Evolutionary conservation across 2,888 invertebrate species (phyloP), one percentile per base, ranked within the genome.

Genomic region (Drosophila neutralis): DNA sequence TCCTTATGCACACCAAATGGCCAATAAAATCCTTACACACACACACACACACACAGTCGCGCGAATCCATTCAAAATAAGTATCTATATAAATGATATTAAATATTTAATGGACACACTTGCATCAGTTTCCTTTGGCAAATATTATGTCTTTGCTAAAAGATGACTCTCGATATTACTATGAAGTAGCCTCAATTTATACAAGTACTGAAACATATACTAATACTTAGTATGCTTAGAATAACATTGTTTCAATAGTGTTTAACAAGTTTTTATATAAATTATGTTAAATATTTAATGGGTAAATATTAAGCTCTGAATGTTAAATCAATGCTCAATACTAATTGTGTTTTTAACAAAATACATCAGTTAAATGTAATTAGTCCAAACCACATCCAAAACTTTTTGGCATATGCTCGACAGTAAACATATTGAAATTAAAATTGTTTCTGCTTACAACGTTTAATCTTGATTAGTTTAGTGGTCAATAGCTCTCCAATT

Each of bases 1-100:
- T 69, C 64, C 76, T 69, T 79, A 76, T 67, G 75, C 78, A 65
- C 61, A 38, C 29, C 71, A 71, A 78, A 78, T 78, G 79, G 79
- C 68, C 76, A 79, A 79, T 78, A 78, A 79, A 60, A 76, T 61
- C 57, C 75, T 58, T 60, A 64, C 57, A 31, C 54, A 35, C 31
- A 64, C 57, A 64, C 57, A 31, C 13, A 48, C 21, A 27, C 24
- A 36, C 35, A 67, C n/a, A 54, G 1, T 21, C 42, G 5, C 42
- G 4, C 45, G 15, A 13, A 15, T 15, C 7, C 62, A 35, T 65
- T 59, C 51, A 40, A 59, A 62, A 60, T 60, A 65, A 68, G 69
- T 35, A 51, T 53, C 63, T 49, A 51, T 68, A 76, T 72, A 73
- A 54, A 75, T 51, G 29, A 57, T 68, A 67, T 67, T 67, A 51